Evolutionary conservation across 2,113 vertebrate genomes (phyloP).

Genomic region (Stictonetta naevosa): DNA sequence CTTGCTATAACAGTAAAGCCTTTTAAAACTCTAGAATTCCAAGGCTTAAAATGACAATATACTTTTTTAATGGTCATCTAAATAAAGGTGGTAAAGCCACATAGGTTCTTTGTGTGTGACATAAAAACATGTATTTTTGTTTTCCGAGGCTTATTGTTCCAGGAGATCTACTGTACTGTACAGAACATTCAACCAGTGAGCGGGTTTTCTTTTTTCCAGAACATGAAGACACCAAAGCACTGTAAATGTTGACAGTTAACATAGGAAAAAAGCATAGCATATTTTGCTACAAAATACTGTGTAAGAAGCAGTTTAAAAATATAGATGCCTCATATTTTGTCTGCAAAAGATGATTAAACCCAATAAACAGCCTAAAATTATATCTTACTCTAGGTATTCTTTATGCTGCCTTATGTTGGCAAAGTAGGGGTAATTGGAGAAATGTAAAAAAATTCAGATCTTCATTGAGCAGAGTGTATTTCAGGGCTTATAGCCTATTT

Average conservation of each 20-base stretch:
- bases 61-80: background rate
- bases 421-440: background rate
- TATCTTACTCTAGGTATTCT: background rate
- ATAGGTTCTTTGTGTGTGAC: background rate
- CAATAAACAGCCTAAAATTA: background rate
- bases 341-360: background rate
- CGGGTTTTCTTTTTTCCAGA: background rate
- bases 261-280: background rate
- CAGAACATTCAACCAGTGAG: background rate
- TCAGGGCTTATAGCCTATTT: background rate
- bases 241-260: background rate
- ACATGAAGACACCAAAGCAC: background rate
- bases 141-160: background rate
- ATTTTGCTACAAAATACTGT: background rate
- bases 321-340: background rate
- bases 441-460: background rate
- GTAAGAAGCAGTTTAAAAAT: background rate
- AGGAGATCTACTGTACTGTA: background rate
- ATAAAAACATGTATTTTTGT: background rate
- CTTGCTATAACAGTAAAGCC: background rate
- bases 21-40: background rate
- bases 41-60: background rate
- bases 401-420: background rate
- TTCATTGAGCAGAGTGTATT: background rate
- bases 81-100: background rate